Percentiles rank a stretch among this genome's conserved stretches.
These are phyloP conservation scores for Hemichromis elongatus DNA, from an alignment of 2,113 vertebrate species.

Conservation along the genomic window DNA sequence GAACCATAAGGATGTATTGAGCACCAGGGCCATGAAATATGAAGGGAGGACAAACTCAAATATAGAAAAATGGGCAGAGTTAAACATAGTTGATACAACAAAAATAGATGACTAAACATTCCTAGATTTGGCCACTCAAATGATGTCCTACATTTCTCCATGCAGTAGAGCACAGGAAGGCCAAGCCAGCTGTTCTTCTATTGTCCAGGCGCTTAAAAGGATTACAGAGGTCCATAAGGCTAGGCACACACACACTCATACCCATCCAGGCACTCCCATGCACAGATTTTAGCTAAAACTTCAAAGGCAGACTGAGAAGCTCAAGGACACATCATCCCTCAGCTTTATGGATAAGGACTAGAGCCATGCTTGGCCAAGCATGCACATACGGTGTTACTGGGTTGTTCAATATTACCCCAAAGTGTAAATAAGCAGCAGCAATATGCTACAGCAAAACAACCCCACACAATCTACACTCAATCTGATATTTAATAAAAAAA, in stretches of 20 bases:
- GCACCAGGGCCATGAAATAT: background rate
- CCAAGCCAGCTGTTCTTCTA: conserved; percentile 70
- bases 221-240: conserved; percentile 43
- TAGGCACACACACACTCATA: background rate
- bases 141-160: background rate
- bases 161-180: conserved; percentile 36
- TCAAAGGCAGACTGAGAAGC: conserved; percentile 26
- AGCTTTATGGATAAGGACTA: background rate
- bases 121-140: background rate
- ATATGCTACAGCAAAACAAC: background rate
- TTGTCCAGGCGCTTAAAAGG: conserved; percentile 63
- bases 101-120: background rate
- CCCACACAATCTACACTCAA: background rate
- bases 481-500: background rate
- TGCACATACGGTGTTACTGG: background rate
- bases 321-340: conserved; percentile 30
- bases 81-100: background rate
- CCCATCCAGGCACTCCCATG: background rate
- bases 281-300: conserved; percentile 29
- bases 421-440: background rate
- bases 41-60: background rate
- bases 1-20: conserved; percentile 45
- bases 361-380: background rate
- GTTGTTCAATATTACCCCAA: background rate
- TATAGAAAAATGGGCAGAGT: background rate